phyloP scores from a whole-genome alignment of 2,113 vertebrate species.

The Acrocephalus arundinaceus region DNA sequence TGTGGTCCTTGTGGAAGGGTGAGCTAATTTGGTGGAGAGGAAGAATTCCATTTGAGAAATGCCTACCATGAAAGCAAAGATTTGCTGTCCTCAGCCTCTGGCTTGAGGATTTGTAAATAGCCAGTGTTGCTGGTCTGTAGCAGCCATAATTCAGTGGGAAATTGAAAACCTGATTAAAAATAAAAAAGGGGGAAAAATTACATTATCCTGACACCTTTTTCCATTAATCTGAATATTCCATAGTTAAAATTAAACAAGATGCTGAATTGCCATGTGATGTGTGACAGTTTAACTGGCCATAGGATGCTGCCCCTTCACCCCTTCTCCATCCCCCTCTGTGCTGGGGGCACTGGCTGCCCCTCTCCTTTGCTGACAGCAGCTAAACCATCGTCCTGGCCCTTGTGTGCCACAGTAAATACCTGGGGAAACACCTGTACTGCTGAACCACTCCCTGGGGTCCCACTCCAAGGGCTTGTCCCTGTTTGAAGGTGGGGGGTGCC shows the following conservation, averaged over 20 bases:
- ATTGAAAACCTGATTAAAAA: background rate
- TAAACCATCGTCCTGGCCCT: background rate
- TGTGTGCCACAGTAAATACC: background rate
- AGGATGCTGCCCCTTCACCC: background rate
- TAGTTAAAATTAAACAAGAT: background rate
- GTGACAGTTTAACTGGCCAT: background rate
- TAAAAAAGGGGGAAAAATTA: too few species aligned
- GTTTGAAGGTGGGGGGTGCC: fast-evolving
- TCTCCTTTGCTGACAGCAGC: background rate
- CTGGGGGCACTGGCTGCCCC: background rate
- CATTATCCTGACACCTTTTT: background rate
- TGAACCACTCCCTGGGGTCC: background rate
- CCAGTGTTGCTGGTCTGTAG: background rate
- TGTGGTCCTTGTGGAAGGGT: background rate
- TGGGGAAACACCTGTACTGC: background rate
- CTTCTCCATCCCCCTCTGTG: background rate
- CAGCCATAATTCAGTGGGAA: background rate
- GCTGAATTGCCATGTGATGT: background rate
- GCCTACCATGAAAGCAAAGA: background rate
- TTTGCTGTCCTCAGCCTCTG: background rate
- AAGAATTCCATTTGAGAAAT: background rate
- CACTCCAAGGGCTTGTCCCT: fast-evolving
- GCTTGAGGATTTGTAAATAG: background rate
- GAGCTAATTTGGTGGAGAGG: background rate
- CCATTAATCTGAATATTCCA: background rate